phyloP scores from a whole-genome alignment of 2,797 vertebrate genomes.

The Chromobotia macracanthus region DNA sequence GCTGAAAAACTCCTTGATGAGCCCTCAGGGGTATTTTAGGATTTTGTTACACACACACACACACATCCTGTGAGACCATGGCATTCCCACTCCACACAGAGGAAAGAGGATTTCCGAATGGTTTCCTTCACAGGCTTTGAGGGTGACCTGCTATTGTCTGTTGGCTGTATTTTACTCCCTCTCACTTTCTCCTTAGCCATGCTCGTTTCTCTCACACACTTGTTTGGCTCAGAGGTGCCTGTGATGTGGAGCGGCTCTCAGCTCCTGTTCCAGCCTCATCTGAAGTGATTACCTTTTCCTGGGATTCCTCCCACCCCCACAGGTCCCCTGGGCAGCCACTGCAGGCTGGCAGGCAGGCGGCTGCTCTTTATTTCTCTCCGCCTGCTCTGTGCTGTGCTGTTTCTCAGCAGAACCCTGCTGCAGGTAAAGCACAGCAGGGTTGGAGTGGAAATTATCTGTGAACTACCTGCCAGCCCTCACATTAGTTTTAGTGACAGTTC shows the following conservation, averaged over 20 bases:
- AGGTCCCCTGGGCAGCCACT: slow-evolving; percentile 70
- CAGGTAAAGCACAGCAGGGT: slow-evolving; percentile 39
- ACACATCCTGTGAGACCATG: slow-evolving; percentile 67
- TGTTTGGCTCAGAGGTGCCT: slow-evolving; percentile 71
- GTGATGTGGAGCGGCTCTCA: slow-evolving; percentile 74
- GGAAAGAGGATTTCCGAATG: slow-evolving; percentile 58
- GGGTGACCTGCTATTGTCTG: neutral
- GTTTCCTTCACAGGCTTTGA: slow-evolving; percentile 63
- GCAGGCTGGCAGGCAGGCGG: slow-evolving; percentile 20
- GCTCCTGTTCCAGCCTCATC: slow-evolving; percentile 67
- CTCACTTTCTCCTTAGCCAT: neutral
- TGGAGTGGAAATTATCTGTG: slow-evolving; percentile 29
- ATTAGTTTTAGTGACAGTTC: slow-evolving; percentile 44
- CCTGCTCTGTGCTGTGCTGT: slow-evolving; percentile 34
- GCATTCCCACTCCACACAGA: slow-evolving; percentile 67
- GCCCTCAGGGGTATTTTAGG: neutral
- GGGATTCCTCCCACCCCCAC: slow-evolving; percentile 78
- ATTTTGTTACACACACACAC: slow-evolving; percentile 27
- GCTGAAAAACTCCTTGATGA: too few species aligned
- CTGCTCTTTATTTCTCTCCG: slow-evolving; percentile 25
- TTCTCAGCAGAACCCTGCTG: slow-evolving; percentile 15
- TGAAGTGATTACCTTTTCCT: slow-evolving; percentile 80
- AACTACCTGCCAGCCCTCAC: slow-evolving; percentile 16
- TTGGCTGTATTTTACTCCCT: slow-evolving; percentile 5
- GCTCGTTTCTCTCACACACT: slow-evolving; percentile 30